Percentiles rank a stretch among this genome's conserved stretches.
Evolutionary conservation across 2,113 vertebrate species (phyloP).

Genomic region (Gasterosteus nipponicus): DNA sequence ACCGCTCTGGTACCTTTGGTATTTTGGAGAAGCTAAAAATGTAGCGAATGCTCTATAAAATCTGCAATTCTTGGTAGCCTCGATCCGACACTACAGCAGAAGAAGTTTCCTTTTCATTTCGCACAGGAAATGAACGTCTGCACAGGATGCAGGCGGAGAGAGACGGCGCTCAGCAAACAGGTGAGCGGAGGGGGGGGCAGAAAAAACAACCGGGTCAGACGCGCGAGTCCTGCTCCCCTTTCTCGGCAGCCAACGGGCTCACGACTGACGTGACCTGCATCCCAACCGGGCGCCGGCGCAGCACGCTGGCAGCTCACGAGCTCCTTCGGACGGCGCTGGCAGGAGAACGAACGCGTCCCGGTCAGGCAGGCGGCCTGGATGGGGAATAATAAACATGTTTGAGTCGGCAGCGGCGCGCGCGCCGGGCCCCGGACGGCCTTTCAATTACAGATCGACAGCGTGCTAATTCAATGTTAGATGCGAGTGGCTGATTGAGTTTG

Average conservation of each 20-base stretch:
- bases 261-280: constrained; percentile 74
- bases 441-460: constrained; percentile 66
- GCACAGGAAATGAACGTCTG: constrained; percentile 51
- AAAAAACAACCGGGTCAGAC: constrained; percentile 69
- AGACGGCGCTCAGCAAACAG: constrained; percentile 51
- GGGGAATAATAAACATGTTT: constrained; percentile 68
- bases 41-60: background rate
- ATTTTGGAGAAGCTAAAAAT: constrained; percentile 2
- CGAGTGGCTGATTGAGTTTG: constrained; percentile 74
- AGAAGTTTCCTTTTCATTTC: constrained; percentile 6
- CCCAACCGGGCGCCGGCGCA: constrained; percentile 53
- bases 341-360: constrained; percentile 62
- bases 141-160: constrained; percentile 21
- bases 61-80: background rate
- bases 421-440: constrained; percentile 36
- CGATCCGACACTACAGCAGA: background rate
- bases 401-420: constrained; percentile 46
- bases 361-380: constrained; percentile 62
- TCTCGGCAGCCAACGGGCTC: constrained; percentile 66
- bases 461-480: constrained; percentile 66
- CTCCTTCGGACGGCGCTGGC: constrained; percentile 57
- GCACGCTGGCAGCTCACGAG: constrained; percentile 54
- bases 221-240: constrained; percentile 54
- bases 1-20: background rate
- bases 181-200: constrained; percentile 37